phyloP scores from a whole-genome alignment of 2,797 vertebrate species.

The Eutrigla gurnardus region DNA sequence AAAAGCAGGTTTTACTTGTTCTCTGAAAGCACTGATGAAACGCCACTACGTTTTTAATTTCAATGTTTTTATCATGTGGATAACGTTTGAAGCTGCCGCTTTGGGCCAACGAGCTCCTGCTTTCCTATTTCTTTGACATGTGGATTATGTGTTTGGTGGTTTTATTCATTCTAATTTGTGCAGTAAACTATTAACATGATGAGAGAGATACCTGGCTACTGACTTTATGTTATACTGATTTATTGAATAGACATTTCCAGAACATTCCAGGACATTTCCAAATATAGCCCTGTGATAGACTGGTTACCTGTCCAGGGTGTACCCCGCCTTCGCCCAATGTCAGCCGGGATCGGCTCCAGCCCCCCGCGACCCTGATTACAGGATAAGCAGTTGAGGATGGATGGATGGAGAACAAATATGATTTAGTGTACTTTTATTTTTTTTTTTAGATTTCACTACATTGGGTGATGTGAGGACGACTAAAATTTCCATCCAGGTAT shows the following conservation, averaged over 20 bases:
- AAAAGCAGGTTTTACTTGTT: constrained; percentile 1
- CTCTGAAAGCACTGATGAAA: constrained; percentile 47
- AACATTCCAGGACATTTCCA: neutral
- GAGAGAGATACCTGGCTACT: neutral
- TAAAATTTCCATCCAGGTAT: neutral
- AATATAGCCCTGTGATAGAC: neutral
- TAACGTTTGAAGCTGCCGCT: neutral
- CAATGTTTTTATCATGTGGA: neutral
- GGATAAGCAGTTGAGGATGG: no score
- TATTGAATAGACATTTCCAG: neutral
- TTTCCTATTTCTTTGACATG: constrained; percentile 1
- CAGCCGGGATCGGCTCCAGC: no score
- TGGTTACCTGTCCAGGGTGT: no score
- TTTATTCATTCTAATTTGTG: constrained; percentile 22
- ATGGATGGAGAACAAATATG: no score
- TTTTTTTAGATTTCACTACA: neutral
- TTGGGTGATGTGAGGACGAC: neutral
- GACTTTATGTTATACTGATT: neutral
- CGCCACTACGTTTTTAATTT: constrained; percentile 21
- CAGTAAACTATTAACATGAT: constrained; percentile 51
- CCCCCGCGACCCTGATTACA: no score
- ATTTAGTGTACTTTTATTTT: neutral
- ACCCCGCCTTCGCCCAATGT: no score
- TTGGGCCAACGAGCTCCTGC: neutral
- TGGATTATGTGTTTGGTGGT: constrained; percentile 5